A percentile compares a stretch with the other conserved stretches of the same genome.
Evolutionary conservation across 2,888 invertebrate species (phyloP).

Genomic region (Drosophila kuntzei): DNA sequence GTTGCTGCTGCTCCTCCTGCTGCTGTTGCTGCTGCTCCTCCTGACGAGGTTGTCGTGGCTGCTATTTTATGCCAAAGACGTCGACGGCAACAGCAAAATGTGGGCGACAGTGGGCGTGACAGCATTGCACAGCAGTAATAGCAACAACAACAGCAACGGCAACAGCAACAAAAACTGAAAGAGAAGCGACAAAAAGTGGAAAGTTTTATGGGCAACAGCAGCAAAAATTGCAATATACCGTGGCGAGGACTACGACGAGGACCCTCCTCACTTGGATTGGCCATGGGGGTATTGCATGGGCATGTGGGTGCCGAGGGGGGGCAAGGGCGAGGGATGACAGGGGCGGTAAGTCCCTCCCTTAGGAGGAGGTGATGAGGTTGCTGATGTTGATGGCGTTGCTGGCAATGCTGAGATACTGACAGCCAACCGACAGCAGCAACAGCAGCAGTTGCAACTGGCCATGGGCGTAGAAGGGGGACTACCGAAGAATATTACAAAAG

Average conservation of each 20-base stretch:
- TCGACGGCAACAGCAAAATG: conserved; percentile 50
- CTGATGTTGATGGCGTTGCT: conserved; percentile 72
- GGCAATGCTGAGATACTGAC: conserved; percentile 63
- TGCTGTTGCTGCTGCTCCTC: conserved; percentile 19
- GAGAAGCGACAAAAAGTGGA: conserved; percentile 73
- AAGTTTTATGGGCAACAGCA: conserved; percentile 81
- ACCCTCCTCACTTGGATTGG: conserved; percentile 44
- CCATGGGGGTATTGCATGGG: conserved; percentile 26
- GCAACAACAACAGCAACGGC: conserved; percentile 28
- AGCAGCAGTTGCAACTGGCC: conserved; percentile 11
- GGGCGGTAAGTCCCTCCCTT: neutral
- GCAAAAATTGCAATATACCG: conserved; percentile 82
- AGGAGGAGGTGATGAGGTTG: conserved; percentile 54
- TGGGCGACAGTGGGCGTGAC: conserved; percentile 43
- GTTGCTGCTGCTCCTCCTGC: conserved; percentile 48
- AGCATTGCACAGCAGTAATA: conserved; percentile 18
- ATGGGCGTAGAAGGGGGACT: conserved; percentile 26
- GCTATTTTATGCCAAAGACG: conserved; percentile 61
- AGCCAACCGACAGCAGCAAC: conserved; percentile 28
- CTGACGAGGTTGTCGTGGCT: conserved; percentile 61
- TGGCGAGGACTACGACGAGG: conserved; percentile 43
- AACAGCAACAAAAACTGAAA: conserved; percentile 20
- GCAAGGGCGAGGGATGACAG: neutral
- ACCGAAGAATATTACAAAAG: neutral
- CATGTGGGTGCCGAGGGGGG: neutral